Evolutionary conservation across 2,113 vertebrate species (phyloP), one percentile per base, ranked within the genome.

Genomic region (Ceuthmochares aereus): DNA sequence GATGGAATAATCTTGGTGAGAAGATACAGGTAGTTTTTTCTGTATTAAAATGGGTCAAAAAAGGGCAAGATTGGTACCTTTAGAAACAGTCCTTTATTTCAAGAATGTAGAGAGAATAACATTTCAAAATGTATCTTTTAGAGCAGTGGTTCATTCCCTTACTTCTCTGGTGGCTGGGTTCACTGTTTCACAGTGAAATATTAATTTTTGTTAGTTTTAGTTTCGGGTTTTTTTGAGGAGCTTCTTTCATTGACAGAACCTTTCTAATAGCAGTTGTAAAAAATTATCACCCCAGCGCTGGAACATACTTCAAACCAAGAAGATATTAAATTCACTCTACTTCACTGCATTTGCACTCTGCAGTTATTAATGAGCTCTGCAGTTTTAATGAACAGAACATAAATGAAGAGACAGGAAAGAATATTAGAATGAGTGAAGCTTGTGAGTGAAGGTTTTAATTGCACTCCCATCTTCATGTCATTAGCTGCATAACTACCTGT

Each of bases 371-470:
- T 94, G 94, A 91, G 64, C 68, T 90, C 79, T 21, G 72, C n/a
- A 12, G 43, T 70, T 87, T 96, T 96, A 98, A 98, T 96, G 96
- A 97, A 25, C 21, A 84, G 45, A 90, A 93, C 92, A 72, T 69
- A 96, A 95, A 55, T 89, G 75, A 51, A 93, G 92, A 70, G 52
- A 62, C 14, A 69, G 74, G 63, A 74, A 56, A 47, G 68, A 10
- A 67, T 40, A 68, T 37, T 84, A 55, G 54, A 60, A 87, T 8
- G 14, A 73, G 7, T 51, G 70, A 19, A 86, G 54, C 75, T 12
- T 1, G 8, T n/a, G 95, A 97, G 78, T 19, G 75, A 91, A 84
- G 45, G 37, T 67, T 91, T 97, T 98, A 97, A 98, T 97, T 96
- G 94, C n/a, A 76, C 42, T 73, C 89, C 76, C 60, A 32, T 75